Conservation (phyloP, 1,140 invertebrate species). For the Drosophila lacertosa region DNA sequence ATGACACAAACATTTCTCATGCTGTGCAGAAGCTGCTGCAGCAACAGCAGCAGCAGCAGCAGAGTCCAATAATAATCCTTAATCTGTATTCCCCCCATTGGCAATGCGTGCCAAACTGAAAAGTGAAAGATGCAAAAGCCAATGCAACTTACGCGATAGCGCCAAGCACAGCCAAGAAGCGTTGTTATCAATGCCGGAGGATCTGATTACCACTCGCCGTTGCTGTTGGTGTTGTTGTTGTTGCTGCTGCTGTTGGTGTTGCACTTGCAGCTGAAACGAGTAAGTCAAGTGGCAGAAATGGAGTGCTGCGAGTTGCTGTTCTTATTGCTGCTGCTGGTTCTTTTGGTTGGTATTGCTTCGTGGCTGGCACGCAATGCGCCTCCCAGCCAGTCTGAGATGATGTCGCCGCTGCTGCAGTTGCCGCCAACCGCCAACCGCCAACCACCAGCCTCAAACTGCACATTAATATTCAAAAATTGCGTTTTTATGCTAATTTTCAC, state of each 20-base stretch:
- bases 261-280: slow-evolving; percentile 49
- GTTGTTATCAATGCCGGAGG: slow-evolving; percentile 62
- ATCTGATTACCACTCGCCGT: slow-evolving; percentile 48
- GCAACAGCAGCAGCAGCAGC: slow-evolving; percentile 2
- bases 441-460: slow-evolving; percentile 40
- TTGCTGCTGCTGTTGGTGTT: slow-evolving; percentile 14
- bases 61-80: slow-evolving; percentile 49
- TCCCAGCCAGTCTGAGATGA: slow-evolving; percentile 44
- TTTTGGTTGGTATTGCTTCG: slow-evolving; percentile 19
- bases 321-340: slow-evolving; percentile 13
- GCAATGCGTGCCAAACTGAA: slow-evolving; percentile 52
- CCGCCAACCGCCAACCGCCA: slow-evolving; percentile 13
- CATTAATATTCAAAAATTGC: slow-evolving; percentile 84
- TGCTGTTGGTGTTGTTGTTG: slow-evolving; percentile 21
- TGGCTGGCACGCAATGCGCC: slow-evolving; percentile 60
- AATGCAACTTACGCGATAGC: slow-evolving; percentile 53
- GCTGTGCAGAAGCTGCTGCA: slow-evolving; percentile 34
- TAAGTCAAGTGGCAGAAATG: slow-evolving; percentile 73
- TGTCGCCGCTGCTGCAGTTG: slow-evolving; percentile 29
- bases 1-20: slow-evolving; percentile 69
- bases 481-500: slow-evolving; percentile 83
- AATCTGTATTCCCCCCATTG: slow-evolving; percentile 36
- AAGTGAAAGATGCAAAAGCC: slow-evolving; percentile 48
- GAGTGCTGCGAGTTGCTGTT: slow-evolving; percentile 13
- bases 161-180: slow-evolving; percentile 23